Conservation (phyloP, 2,113 vertebrate species). For the Sorex araneus region DNA sequence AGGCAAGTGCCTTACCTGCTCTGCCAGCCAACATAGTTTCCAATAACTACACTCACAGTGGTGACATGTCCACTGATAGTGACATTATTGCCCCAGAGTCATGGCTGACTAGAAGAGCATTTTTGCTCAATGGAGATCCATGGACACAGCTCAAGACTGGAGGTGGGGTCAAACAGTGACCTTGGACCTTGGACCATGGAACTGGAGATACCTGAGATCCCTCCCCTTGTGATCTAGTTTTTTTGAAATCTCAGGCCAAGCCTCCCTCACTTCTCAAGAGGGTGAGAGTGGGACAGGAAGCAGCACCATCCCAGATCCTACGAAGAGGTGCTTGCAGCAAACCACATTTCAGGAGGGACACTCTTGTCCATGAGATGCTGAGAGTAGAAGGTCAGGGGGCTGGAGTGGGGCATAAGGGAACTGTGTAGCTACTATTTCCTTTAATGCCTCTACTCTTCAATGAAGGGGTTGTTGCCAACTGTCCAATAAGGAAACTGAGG, state of each 20-base stretch:
- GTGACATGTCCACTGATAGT: not conserved
- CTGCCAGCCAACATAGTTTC: not conserved
- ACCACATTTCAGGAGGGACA: not conserved
- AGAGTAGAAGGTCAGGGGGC: not conserved
- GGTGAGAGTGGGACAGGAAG: not conserved
- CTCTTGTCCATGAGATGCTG: not conserved
- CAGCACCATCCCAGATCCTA: not conserved
- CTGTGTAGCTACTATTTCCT: not conserved
- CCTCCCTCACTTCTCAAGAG: not conserved
- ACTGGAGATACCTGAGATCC: not conserved
- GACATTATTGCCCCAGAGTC: not conserved
- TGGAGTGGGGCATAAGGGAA: too few relatives aligned
- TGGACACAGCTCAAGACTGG: not conserved
- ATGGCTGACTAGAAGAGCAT: not conserved
- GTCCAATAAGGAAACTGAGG: not conserved
- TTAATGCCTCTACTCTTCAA: not conserved
- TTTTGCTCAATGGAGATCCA: not conserved
- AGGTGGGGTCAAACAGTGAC: not conserved
- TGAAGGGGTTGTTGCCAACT: not conserved
- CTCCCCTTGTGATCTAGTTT: not conserved
- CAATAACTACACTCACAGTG: not conserved
- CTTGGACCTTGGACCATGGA: not conserved
- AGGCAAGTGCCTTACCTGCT: too few relatives aligned
- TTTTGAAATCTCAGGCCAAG: conserved; percentile 11
- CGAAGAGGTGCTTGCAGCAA: not conserved